Percentiles rank a stretch among this genome's conserved stretches.
phyloP scores from a whole-genome alignment of 2,113 vertebrate genomes.

The Ophthalmolycus amberensis region DNA sequence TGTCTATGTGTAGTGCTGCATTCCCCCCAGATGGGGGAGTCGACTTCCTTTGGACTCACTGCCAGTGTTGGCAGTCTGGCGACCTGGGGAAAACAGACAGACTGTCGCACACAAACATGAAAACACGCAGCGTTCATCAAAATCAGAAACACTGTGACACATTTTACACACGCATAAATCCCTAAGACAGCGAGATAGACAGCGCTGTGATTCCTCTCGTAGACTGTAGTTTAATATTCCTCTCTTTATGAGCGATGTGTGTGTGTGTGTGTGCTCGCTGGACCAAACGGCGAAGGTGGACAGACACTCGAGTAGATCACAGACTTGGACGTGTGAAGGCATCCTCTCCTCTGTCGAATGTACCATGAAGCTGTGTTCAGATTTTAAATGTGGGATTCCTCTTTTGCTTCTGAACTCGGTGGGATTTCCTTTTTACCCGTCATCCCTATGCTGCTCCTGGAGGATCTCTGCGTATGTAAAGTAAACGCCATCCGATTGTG shows the following conservation, averaged over 20 bases:
- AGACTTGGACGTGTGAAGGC: constrained; percentile 35
- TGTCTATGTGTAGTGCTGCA: constrained; percentile 52
- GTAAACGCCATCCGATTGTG: constrained; percentile 54
- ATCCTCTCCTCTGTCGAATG: constrained; percentile 68
- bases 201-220: constrained; percentile 42
- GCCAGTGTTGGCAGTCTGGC: constrained; percentile 47
- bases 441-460: constrained; percentile 50
- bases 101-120: constrained; percentile 21
- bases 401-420: constrained; percentile 9
- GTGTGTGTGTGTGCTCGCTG: constrained; percentile 5
- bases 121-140: constrained; percentile 42
- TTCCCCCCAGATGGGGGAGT: constrained; percentile 66
- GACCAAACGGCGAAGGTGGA: constrained; percentile 59
- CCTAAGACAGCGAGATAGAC: constrained; percentile 24
- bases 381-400: constrained; percentile 33
- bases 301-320: constrained; percentile 15
- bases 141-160: constrained; percentile 71
- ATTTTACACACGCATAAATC: constrained; percentile 29
- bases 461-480: constrained; percentile 36
- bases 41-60: constrained; percentile 48
- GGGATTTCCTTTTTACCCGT: constrained; percentile 35
- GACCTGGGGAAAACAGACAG: constrained; percentile 27
- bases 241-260: constrained; percentile 50
- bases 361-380: constrained; percentile 60
- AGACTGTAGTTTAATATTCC: constrained; percentile 55